Evolutionary conservation across 1,140 invertebrate genomes (phyloP), one percentile per base, ranked within the genome.

Genomic region (Drosophila novamexicana): DNA sequence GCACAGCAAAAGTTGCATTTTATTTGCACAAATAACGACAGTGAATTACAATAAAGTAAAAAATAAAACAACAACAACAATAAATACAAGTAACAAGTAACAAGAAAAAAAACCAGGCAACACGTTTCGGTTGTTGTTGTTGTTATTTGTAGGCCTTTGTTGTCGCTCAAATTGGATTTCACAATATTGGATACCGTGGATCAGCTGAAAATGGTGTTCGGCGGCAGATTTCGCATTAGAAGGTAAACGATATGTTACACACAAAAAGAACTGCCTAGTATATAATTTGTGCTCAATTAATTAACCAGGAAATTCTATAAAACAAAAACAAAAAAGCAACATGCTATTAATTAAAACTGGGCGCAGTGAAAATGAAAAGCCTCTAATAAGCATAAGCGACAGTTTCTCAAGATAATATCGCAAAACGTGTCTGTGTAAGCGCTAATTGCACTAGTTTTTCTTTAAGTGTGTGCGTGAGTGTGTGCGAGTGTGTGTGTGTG

Each of bases 141-240:
- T 70, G 59, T 49, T 10, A 18, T 45, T 63, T 40, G 68, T 57
- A 42, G 42, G 40, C n/a, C 49, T 40, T 39, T 63, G 34, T 40
- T 56, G 49, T 65, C 18, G 7, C n/a, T 71, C 85, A 89, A 75
- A 89, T 89, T 89, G 84, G 84, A 89, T 89, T 81, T 89, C 84
- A 73, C 85, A 89, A 89, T 66, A 66, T 77, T 89, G 84, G 85
- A 89, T 73, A 89, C 80, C 80, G 83, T 83, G 52, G 59, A 75
- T 66, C 88, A 81, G 63, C 68, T 88, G 77, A 91, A 91, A 85
- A 91, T 91, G 89, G 89, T 91, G 49, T 91, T 91, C 76, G 89
- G 89, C 79, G 89, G 89, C 78, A 91, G 91, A 76, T 91, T 91
- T 86, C 89, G 89, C 56, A 89, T 91, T 58, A 89, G 89, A 91